Percentiles rank a stretch among this genome's conserved stretches.
Conservation (phyloP, 2,797 vertebrate species). For the Borostomias antarcticus region DNA sequence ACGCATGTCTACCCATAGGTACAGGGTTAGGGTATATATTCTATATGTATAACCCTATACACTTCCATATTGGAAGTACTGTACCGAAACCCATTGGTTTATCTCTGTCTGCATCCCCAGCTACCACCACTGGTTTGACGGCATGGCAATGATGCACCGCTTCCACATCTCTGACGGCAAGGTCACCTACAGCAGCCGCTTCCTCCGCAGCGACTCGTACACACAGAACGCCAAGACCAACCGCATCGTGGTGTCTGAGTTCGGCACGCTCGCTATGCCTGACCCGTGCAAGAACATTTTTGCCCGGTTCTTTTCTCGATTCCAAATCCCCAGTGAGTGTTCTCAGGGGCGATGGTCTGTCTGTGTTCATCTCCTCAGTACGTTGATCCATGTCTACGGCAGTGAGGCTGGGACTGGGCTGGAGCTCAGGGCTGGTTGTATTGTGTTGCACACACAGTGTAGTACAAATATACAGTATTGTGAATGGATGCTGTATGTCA, state of each 20-base stretch:
- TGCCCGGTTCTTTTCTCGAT: conserved; percentile 85
- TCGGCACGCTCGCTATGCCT: no score
- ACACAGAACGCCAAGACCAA: no score
- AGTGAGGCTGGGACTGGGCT: not conserved
- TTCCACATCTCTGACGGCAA: conserved; percentile 81
- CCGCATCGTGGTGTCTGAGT: no score
- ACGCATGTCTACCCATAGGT: not conserved
- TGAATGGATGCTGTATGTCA: no score
- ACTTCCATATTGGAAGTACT: not conserved
- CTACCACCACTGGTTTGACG: conserved; percentile 93
- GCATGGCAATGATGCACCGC: conserved; percentile 92
- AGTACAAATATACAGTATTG: no score
- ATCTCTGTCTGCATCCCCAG: conserved; percentile 56
- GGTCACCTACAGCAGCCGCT: conserved; percentile 88
- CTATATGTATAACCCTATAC: no score
- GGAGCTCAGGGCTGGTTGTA: conserved; percentile 13
- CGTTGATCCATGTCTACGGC: not conserved
- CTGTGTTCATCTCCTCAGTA: not conserved
- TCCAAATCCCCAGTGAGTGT: conserved; percentile 80
- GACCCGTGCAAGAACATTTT: conserved; percentile 93
- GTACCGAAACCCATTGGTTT: not conserved
- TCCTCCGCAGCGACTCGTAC: conserved; percentile 84
- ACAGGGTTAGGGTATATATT: no score
- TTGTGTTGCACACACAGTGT: conserved; percentile 19
- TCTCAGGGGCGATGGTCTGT: conserved; percentile 13